Percentiles rank a stretch among this genome's conserved stretches.
Evolutionary conservation across 2,888 invertebrate species (phyloP).

Genomic region (Idaea dimidiata): DNA sequence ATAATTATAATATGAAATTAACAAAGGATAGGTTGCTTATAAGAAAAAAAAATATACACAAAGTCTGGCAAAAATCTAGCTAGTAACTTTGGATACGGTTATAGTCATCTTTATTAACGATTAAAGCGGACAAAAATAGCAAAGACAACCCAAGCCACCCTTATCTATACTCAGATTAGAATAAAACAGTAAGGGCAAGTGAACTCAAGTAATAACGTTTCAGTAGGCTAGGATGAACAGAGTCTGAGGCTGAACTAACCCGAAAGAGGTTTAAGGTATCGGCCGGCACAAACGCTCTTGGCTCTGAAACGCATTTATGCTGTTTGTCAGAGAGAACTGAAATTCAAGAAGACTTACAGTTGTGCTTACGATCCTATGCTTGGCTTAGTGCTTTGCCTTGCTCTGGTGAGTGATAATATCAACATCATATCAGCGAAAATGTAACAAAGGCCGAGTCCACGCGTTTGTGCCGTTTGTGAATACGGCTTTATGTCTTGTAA

Average conservation of each 20-base stretch:
- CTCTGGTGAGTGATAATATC: too few species aligned
- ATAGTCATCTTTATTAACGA: constrained; percentile 8
- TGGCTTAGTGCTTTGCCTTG: too few species aligned
- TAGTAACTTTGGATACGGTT: constrained; percentile 2
- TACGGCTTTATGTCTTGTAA: too few species aligned
- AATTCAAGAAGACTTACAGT: constrained; percentile 53
- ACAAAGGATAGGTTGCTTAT: too few species aligned
- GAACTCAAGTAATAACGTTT: constrained; percentile 28
- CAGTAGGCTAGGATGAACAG: constrained; percentile 29
- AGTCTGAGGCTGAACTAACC: constrained; percentile 21
- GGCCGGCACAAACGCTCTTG: constrained; percentile 50
- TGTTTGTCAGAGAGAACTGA: constrained; percentile 61
- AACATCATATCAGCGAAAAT: too few species aligned
- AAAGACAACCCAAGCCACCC: neutral
- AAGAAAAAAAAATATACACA: too few species aligned
- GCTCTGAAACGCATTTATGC: constrained; percentile 53
- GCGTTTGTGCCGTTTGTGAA: too few species aligned
- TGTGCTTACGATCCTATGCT: too few species aligned
- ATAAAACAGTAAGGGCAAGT: constrained; percentile 17
- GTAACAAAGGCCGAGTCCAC: too few species aligned
- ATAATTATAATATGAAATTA: too few species aligned
- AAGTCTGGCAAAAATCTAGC: too few species aligned
- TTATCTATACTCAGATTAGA: neutral
- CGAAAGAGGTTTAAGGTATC: constrained; percentile 37
- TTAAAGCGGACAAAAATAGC: neutral